Conservation (phyloP, 2,113 vertebrate genomes). For the Ammospiza nelsoni region DNA sequence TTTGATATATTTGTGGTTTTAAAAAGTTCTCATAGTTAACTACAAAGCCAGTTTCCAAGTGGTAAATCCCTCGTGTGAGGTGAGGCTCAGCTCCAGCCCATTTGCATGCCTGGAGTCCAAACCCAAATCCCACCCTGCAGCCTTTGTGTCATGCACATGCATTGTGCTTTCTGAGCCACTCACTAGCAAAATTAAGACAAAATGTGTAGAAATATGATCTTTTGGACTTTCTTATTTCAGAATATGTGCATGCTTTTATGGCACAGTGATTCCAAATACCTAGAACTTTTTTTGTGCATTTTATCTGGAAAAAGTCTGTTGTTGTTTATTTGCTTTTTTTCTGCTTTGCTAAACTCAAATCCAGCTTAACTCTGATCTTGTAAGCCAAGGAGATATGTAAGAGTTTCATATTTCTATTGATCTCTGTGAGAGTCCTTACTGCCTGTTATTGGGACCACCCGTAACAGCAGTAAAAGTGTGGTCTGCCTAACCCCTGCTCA, state of each 20-base stretch:
- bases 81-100: not conserved
- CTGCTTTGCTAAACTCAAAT: not conserved
- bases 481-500: slow-evolving; percentile 26
- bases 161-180: not conserved
- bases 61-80: not conserved
- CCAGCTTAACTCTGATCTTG: not conserved
- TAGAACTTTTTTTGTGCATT: not conserved
- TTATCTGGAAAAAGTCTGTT: not conserved
- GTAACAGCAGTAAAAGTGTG: not conserved
- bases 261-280: not conserved
- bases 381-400: not conserved
- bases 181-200: not conserved
- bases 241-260: not conserved
- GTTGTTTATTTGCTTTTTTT: slow-evolving; percentile 27
- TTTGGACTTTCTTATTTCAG: not conserved
- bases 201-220: not conserved
- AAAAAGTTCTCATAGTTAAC: not conserved
- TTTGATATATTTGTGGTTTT: not conserved
- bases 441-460: not conserved
- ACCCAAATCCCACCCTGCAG: not conserved
- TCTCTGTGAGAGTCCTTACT: slow-evolving; percentile 3
- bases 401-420: slow-evolving; percentile 6
- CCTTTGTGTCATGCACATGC: not conserved
- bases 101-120: not conserved
- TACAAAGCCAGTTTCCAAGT: not conserved